A percentile compares a stretch with the other conserved stretches of the same genome.
Conservation (phyloP, 2,888 invertebrate species). For the Elysia crispata region DNA sequence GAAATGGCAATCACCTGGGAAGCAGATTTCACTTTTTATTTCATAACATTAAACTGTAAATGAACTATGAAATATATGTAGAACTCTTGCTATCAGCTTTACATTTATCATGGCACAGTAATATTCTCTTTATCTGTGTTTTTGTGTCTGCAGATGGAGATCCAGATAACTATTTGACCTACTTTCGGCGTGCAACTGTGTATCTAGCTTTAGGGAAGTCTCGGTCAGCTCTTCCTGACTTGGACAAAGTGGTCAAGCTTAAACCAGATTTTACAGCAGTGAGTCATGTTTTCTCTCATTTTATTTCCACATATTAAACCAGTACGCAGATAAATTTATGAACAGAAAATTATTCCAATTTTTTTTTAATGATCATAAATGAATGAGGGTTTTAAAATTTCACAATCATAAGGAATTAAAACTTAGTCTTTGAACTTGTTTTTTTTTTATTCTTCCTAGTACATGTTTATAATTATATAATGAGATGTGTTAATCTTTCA, state of each 20-base stretch:
- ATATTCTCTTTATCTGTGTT: not conserved
- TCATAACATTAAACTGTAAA: not conserved
- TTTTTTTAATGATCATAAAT: no score
- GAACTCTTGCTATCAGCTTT: not conserved
- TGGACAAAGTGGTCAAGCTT: conserved; percentile 92
- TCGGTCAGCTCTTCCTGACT: conserved; percentile 94
- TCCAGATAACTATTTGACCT: conserved; percentile 95
- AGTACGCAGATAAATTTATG: no score
- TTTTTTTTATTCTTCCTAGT: no score
- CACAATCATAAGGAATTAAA: no score
- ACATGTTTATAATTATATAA: no score
- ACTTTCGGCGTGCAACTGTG: conserved; percentile 96
- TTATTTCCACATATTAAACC: no score
- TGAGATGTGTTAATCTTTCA: conserved; percentile 67
- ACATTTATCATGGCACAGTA: no score
- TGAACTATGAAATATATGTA: no score
- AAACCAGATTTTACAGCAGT: conserved; percentile 97
- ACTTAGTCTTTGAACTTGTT: no score
- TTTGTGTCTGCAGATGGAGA: conserved; percentile 89
- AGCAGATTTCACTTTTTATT: not conserved
- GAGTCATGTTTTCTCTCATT: conserved; percentile 79
- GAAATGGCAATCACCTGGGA: no score
- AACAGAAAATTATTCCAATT: no score
- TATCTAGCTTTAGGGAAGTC: conserved; percentile 97
- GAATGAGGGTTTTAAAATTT: no score